Evolutionary conservation across 2,113 vertebrate genomes (phyloP), one percentile per base, ranked within the genome.

Genomic region (Protobothrops mucrosquamatus): DNA sequence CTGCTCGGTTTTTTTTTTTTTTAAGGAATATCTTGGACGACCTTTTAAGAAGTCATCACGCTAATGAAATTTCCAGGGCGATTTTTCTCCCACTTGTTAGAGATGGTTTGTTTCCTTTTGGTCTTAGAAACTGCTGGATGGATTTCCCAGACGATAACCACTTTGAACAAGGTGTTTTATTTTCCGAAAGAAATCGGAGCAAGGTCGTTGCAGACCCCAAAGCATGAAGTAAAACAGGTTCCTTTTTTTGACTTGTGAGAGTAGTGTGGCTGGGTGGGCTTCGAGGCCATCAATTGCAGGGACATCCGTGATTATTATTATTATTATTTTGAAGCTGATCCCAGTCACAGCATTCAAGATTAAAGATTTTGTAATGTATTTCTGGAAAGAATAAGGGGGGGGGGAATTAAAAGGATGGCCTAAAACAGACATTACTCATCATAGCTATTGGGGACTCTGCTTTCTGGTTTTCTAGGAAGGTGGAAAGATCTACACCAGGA

Each of bases 1-100:
- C 29, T 4, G 12, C 12, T 69, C 11, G 93, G n/a, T n/a, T 95
- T 93, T 61, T 94, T 93, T 29, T 43, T 92, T 59, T 48, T 2
- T 55, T 29, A 1, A 51, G 20, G 6, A 95, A 69, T 95, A 93
- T 95, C 88, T 88, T 48, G 91, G 89, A 26, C 74, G 92, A 85
- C 0, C 0, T 39, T 74, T 92, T 29, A 89, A 46, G 26, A 52
- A 51, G 89, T 94, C 10, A 85, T 39, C 89, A 54, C 18, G 56
- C 87, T 87, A 92, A 64, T 1, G 0, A 7, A 92, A 2, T 22
- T 89, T 90, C 20, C 56, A 59, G 89, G 2, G n/a, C 85, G 93
- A 69, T 90, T 20, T 20, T 14, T 93, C 93, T 91, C 87, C 81
- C 87, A 14, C 64, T 69, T 20, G 3, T 23, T 26, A 46, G 52